Evolutionary conservation across 2,113 vertebrate species (phyloP).

Genomic region (Hyperoodon ampullatus): DNA sequence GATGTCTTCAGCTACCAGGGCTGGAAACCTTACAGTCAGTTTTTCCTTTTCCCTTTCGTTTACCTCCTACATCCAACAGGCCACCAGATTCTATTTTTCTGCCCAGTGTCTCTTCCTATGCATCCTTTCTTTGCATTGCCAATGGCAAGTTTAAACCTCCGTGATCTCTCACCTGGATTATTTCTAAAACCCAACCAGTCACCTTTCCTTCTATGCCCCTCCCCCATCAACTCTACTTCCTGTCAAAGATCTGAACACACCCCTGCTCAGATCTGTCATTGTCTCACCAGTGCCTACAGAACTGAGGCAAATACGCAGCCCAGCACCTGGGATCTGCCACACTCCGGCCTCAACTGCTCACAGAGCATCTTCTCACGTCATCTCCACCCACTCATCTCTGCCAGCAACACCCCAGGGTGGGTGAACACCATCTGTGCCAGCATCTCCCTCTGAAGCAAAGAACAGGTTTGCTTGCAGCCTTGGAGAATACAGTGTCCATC

Average conservation of each 20-base stretch:
- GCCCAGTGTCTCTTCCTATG: background rate
- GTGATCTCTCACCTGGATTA: background rate
- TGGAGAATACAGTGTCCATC: background rate
- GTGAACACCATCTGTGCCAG: background rate
- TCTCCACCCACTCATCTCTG: background rate
- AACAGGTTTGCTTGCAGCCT: background rate
- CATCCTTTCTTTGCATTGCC: background rate
- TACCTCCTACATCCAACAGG: background rate
- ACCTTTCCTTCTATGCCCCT: too few species aligned
- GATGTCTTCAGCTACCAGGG: too few species aligned
- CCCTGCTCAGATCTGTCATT: background rate
- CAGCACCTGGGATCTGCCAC: background rate
- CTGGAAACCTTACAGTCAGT: background rate
- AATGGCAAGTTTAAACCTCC: background rate
- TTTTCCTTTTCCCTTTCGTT: background rate
- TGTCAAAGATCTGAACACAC: background rate
- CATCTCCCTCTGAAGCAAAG: background rate
- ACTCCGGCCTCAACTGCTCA: background rate
- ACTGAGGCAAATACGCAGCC: fast-evolving
- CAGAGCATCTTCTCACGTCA: background rate
- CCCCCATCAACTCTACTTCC: background rate
- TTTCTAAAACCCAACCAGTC: background rate
- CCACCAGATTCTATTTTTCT: background rate
- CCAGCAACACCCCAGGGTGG: background rate
- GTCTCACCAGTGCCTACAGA: background rate